Percentiles rank a stretch among this genome's conserved stretches.
These are phyloP conservation scores for Urechis unicinctus DNA, from an alignment of 2,888 invertebrate genomes.

Conservation along the genomic window DNA sequence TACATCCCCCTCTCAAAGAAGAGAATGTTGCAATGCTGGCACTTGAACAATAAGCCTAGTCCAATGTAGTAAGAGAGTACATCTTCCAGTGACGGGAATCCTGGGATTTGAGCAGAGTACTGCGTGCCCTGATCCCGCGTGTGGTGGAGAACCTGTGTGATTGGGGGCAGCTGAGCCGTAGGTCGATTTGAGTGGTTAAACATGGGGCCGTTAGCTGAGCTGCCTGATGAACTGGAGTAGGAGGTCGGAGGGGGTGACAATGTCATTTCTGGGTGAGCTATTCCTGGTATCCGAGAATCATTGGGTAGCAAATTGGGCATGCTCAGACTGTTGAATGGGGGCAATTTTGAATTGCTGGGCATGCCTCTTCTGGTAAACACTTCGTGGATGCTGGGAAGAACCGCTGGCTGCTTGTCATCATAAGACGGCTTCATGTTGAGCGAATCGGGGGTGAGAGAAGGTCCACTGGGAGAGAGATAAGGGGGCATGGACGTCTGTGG, in stretches of 20 bases:
- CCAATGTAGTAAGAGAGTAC: conserved; percentile 31
- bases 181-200: conserved; percentile 9
- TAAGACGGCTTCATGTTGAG: not conserved
- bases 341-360: conserved; percentile 6
- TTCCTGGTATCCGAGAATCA: conserved; percentile 2
- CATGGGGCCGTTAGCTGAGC: conserved; percentile 2
- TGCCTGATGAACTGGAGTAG: not conserved
- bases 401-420: conserved; percentile 1
- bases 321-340: conserved; percentile 19
- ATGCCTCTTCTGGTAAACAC: conserved; percentile 17
- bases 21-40: conserved; percentile 34
- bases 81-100: conserved; percentile 30
- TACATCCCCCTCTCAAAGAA: conserved; percentile 39
- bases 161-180: conserved; percentile 24
- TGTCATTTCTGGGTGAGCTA: conserved; percentile 7
- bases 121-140: conserved; percentile 29
- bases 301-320: conserved; percentile 14
- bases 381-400: conserved; percentile 23
- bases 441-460: not conserved
- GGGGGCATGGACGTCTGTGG: not conserved
- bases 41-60: conserved; percentile 35
- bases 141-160: conserved; percentile 16
- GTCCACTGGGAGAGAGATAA: not conserved
- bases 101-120: conserved; percentile 25
- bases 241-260: conserved; percentile 9